Evolutionary conservation across 2,888 invertebrate species (phyloP).

Genomic region (Ormyrus rosae): DNA sequence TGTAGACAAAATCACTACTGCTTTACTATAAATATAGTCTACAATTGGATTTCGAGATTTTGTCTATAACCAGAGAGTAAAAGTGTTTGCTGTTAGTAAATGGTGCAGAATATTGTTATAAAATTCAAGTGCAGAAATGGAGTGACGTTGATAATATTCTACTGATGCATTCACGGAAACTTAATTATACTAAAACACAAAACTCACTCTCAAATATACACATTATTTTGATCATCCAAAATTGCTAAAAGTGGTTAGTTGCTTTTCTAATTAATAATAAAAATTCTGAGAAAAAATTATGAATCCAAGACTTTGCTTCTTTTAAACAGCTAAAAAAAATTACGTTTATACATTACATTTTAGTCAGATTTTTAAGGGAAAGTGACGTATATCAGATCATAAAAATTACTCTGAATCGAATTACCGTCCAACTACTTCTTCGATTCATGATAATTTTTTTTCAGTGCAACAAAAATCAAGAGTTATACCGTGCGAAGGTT

Average conservation of each 20-base stretch:
- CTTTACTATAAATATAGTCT: too few relatives aligned
- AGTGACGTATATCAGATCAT: too few relatives aligned
- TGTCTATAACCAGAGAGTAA: not conserved
- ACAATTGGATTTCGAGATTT: not conserved
- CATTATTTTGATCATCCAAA: not conserved
- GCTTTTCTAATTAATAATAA: slow-evolving; percentile 12
- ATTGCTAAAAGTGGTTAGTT: slow-evolving; percentile 20
- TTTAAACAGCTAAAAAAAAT: slow-evolving; percentile 23
- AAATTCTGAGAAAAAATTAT: slow-evolving; percentile 24
- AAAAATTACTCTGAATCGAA: too few relatives aligned
- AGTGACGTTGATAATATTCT: slow-evolving; percentile 22
- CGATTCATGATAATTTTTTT: slow-evolving; percentile 30
- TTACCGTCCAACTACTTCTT: not conserved
- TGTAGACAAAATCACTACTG: not conserved
- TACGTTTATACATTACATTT: not conserved
- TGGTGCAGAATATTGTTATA: slow-evolving; percentile 30
- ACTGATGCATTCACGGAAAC: slow-evolving; percentile 36
- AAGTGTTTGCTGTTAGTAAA: not conserved
- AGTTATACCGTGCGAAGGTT: too few relatives aligned
- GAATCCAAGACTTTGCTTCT: slow-evolving; percentile 10
- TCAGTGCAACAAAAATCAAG: not conserved
- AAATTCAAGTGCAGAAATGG: slow-evolving; percentile 31
- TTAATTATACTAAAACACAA: slow-evolving; percentile 32
- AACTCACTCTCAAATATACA: slow-evolving; percentile 32
- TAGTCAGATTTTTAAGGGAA: too few relatives aligned